Evolutionary conservation across 2,797 vertebrate genomes (phyloP).

Genomic region (Carduelis carduelis): DNA sequence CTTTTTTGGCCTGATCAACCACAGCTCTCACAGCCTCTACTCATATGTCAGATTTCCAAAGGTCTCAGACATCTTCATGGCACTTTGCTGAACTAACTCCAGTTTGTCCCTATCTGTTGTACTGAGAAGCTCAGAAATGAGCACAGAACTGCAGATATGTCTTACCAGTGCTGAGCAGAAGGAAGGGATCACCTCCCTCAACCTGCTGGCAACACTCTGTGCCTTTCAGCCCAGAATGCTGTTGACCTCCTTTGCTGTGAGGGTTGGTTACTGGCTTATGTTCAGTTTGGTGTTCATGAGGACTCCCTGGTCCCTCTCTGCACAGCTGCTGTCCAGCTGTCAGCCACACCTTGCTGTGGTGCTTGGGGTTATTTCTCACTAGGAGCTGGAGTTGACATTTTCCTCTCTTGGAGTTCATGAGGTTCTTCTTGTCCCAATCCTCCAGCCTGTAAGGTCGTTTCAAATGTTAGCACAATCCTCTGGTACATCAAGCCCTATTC

Average conservation of each 20-base stretch:
- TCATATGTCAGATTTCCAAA: not conserved
- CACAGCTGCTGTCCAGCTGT: not conserved
- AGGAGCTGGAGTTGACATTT: not conserved
- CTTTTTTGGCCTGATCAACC: not conserved
- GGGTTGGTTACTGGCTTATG: not conserved
- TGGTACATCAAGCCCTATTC: not conserved
- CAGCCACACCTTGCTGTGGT: fast-evolving
- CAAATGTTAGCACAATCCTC: not conserved
- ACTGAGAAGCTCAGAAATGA: not conserved
- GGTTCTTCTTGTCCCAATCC: not conserved
- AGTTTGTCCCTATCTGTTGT: not conserved
- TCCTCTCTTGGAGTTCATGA: not conserved
- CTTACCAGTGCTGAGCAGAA: not conserved
- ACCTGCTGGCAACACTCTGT: not conserved
- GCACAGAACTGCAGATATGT: not conserved
- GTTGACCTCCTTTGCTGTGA: not conserved
- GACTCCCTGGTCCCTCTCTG: not conserved
- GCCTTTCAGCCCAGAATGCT: not conserved
- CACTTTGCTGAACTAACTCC: not conserved
- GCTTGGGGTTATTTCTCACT: not conserved
- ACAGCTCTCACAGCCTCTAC: not conserved
- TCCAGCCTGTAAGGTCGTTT: not conserved
- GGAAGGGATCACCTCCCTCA: not conserved
- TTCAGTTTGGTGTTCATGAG: not conserved
- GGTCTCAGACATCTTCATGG: not conserved